Evolutionary conservation across 2,113 vertebrate genomes (phyloP).

Genomic region (Parotia lawesii): DNA sequence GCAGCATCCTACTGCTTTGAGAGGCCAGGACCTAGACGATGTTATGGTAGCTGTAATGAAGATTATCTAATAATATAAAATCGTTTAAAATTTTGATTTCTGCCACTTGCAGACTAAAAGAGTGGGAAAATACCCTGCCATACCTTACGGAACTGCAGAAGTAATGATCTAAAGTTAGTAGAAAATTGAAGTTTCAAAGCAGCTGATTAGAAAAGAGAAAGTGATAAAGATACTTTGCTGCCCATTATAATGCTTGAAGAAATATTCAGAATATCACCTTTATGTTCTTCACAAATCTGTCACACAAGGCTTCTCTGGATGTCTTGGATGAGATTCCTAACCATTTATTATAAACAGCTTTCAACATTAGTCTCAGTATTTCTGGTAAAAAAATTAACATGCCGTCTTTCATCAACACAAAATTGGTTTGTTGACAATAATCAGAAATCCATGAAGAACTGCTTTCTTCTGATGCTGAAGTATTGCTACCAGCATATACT

Average conservation of each 20-base stretch:
- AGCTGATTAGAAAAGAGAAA: neutral
- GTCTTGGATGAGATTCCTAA: neutral
- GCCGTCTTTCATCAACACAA: neutral
- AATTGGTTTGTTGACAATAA: neutral
- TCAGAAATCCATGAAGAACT: neutral
- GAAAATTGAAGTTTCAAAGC: neutral
- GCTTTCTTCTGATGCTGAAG: neutral
- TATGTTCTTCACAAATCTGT: neutral
- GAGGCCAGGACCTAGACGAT: neutral
- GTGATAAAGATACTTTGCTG: neutral
- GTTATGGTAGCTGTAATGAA: neutral
- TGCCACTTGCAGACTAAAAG: neutral
- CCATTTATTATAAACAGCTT: neutral
- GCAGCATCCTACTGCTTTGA: neutral
- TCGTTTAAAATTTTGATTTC: neutral
- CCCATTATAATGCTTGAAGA: neutral
- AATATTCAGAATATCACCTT: neutral
- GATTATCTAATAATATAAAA: neutral
- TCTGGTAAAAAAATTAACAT: neutral
- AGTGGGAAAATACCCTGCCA: fast-evolving
- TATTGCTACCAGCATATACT: neutral
- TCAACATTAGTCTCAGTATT: neutral
- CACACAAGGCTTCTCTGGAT: neutral
- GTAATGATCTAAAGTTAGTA: neutral
- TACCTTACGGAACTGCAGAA: neutral